Base-by-base conservation (phyloP, 2,888 invertebrate species). In the Cataglyphis livida region DNA sequence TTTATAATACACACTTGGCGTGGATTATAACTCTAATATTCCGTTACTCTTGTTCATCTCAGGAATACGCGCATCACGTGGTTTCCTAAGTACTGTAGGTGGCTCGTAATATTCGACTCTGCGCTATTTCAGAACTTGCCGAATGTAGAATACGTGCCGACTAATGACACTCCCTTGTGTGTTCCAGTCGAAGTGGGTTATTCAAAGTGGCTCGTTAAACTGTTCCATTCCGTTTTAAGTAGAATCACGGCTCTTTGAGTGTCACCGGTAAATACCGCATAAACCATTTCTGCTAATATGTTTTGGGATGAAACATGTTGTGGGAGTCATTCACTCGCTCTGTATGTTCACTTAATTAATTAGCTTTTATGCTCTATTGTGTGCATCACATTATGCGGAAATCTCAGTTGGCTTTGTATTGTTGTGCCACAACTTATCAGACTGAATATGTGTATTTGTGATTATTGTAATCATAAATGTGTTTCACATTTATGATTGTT, bases 161-260 rank as follows among this genome's bases (percentile, higher is more conserved):
- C 65, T 74, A 83, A 83, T 83, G 84, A 84, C 73, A 84, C 68
- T 68, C 71, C 64, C 65, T 65, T 66, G 78, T 71, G 71, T 51
- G 83, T 35, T 25, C 54, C 21, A 35, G 64, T 75, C 70, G 74
- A 83, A 83, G 73, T 74, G 74, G 74, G 74, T 79, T 83, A 79
- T 82, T 57, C 84, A 70, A 74, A 85, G 83, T 85, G 74, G 79
- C 83, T 83, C 84, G 83, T 84, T 84, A 84, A 83, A 83, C 38
- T 71, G 81, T 74, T 85, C 76, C 74, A 65, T 75, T 65, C 66
- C 74, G 57, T 70, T 85, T 81, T 83, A 78, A 70, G 65, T 70
- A 54, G 73, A 48, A 35, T 54, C 78, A 48, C 25, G 51, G 66
- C 73, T 44, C 84, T 84, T 83, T 83, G 84, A 83, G 61, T 79